These are phyloP conservation scores for Alviniconcha marisindica DNA, from an alignment of 1,140 invertebrate genomes.

Conservation along the genomic window DNA sequence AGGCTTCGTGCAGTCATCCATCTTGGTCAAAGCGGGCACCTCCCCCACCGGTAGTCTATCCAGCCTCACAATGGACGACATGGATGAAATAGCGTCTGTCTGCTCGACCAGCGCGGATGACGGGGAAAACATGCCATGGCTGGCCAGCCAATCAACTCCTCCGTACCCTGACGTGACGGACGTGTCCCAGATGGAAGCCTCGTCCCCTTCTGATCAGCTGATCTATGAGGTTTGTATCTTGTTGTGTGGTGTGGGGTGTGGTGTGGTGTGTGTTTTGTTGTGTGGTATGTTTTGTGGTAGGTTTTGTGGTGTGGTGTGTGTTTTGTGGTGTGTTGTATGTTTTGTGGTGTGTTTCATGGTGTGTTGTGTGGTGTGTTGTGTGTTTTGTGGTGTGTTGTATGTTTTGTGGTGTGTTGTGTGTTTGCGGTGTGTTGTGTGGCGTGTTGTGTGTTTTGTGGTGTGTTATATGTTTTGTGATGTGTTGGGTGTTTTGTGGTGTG, in stretches of 20 bases:
- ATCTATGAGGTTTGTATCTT: background rate
- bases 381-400: no score
- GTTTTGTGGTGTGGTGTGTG: no score
- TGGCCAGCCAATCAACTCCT: background rate
- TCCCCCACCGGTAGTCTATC: conserved; percentile 21
- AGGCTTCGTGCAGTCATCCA: conserved; percentile 46
- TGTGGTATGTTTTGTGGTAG: no score
- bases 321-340: no score
- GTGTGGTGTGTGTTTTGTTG: no score
- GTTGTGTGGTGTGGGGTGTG: background rate
- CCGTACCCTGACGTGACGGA: conserved; percentile 19
- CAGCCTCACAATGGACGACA: conserved; percentile 18
- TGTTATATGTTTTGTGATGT: no score
- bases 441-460: no score
- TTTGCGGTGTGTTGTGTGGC: no score
- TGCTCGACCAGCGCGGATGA: conserved; percentile 15
- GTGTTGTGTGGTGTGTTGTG: no score
- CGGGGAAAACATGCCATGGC: conserved; percentile 4
- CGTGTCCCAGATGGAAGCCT: background rate
- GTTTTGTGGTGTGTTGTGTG: no score
- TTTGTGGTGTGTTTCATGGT: no score
- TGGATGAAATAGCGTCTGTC: background rate
- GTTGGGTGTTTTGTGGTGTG: no score
- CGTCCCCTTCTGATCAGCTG: background rate
- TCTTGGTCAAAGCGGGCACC: background rate